phyloP scores from a whole-genome alignment of 1,140 invertebrate genomes.

The Oryzaephilus surinamensis region DNA sequence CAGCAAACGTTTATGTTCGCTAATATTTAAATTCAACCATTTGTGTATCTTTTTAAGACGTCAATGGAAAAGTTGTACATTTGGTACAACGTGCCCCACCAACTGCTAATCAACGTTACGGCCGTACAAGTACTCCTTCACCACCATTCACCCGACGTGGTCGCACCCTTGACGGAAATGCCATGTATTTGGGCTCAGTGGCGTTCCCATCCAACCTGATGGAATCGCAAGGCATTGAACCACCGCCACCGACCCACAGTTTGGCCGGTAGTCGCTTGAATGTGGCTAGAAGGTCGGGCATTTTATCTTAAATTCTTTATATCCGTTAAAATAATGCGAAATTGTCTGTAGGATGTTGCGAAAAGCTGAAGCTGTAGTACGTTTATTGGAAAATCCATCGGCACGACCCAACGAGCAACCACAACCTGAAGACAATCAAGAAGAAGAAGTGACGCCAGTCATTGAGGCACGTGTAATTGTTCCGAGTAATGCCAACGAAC shows the following conservation, averaged over 20 bases:
- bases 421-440: slow-evolving; percentile 26
- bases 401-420: slow-evolving; percentile 8
- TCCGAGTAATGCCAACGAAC: slow-evolving; percentile 21
- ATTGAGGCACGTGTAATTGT: slow-evolving; percentile 35
- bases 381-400: slow-evolving; percentile 28
- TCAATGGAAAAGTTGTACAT: slow-evolving; percentile 86
- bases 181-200: slow-evolving; percentile 55
- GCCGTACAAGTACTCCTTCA: slow-evolving; percentile 30
- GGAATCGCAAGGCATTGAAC: slow-evolving; percentile 40
- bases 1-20: background rate
- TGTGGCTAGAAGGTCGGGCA: slow-evolving; percentile 30
- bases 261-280: slow-evolving; percentile 37
- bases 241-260: slow-evolving; percentile 35
- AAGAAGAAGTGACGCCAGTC: slow-evolving; percentile 33
- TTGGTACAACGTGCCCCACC: slow-evolving; percentile 79
- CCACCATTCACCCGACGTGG: slow-evolving; percentile 33
- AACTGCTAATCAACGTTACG: slow-evolving; percentile 30
- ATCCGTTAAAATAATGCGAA: background rate
- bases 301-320: slow-evolving; percentile 1
- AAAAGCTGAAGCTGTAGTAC: slow-evolving; percentile 27
- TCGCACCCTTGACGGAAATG: slow-evolving; percentile 36
- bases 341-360: slow-evolving; percentile 27
- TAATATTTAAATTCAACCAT: background rate
- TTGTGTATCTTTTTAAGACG: slow-evolving; percentile 47
- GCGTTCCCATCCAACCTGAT: slow-evolving; percentile 46